Evolutionary conservation across 2,888 invertebrate species (phyloP), one percentile per base, ranked within the genome.

Genomic region (Scelioninae gen. 1): DNA sequence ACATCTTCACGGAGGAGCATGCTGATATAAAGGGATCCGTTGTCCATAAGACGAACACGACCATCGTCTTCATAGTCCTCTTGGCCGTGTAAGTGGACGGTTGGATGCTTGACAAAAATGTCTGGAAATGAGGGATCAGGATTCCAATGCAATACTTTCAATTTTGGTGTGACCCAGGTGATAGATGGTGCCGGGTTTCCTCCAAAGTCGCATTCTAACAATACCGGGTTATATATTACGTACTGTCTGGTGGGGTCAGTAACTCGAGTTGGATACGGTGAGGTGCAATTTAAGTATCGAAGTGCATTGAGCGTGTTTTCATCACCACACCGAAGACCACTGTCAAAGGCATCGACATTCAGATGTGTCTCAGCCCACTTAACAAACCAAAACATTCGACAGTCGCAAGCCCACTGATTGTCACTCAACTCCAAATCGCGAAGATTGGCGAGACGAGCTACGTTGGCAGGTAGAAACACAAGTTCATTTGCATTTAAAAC

Each of bases 361-460:
- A 93, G 93, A 60, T 93, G 92, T 84, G 91, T 93, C 71, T 94
- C 94, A 9, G 94, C 93, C 95, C 95, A 95, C 11, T 93, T 90
- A 0, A 93, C 92, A 85, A 97, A 95, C 97, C 97, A 97, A 85
- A 94, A 95, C 94, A 97, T 96, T 60, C 96, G 94, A 89, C 98
- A 98, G 92, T 97, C 97, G 93, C 98, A 98, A 15, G 95, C 95
- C 95, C 96, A 97, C 32, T 95, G 95, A 91, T 98, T 98, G 74
- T 95, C 94, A 40, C 94, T 93, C 85, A 97, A 94, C 85, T 95
- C 94, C 32, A 97, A 92, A 82, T 94, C 94, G 86, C 94, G 93
- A 69, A 97, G 92, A 58, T 94, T 92, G 7, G 94, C 93, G 71
- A 97, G 93, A 87, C 94, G 94, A 66, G 94, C 94, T 66, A 98